Percentiles rank a stretch among this genome's conserved stretches.
Conservation (phyloP, 2,888 invertebrate species). For the Malthinus seriepunctatus region DNA sequence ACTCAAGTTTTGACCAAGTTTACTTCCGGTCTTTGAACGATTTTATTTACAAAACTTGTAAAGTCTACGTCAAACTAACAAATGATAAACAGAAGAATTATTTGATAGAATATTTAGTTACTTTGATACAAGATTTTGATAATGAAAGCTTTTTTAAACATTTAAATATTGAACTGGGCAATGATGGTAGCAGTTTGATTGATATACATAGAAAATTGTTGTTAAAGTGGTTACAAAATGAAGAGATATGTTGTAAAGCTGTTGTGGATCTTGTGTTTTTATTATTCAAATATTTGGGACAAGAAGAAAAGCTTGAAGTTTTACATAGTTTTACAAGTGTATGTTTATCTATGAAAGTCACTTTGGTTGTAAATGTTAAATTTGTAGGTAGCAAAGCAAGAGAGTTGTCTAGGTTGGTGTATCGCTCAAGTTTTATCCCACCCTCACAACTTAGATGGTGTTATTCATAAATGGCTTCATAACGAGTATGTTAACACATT, state of each 20-base stretch:
- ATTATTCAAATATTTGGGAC: conserved; percentile 59
- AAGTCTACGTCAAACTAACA: conserved; percentile 62
- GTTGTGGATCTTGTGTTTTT: conserved; percentile 68
- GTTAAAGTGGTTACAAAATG: conserved; percentile 57
- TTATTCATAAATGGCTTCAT: conserved; percentile 57
- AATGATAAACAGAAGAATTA: conserved; percentile 52
- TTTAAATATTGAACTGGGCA: conserved; percentile 47
- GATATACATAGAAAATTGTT: conserved; percentile 43
- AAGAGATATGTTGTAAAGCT: conserved; percentile 57
- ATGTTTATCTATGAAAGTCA: not conserved
- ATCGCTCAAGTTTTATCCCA: conserved; percentile 53
- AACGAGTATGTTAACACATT: conserved; percentile 52
- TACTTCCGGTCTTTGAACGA: conserved; percentile 57
- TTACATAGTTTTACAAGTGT: conserved; percentile 56
- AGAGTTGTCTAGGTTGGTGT: conserved; percentile 53
- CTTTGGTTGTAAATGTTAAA: too few relatives aligned
- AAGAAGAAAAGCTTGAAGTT: conserved; percentile 59
- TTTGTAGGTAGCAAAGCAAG: conserved; percentile 27
- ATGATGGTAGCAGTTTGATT: conserved; percentile 35
- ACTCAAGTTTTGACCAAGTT: conserved; percentile 40
- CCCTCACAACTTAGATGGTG: conserved; percentile 51
- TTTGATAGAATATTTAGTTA: conserved; percentile 59
- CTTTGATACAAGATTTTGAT: conserved; percentile 62
- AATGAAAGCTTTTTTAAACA: conserved; percentile 57
- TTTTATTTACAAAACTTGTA: conserved; percentile 56